Evolutionary conservation across 2,888 invertebrate genomes (phyloP), one percentile per base, ranked within the genome.

Genomic region (Chrysolina oricalcia): DNA sequence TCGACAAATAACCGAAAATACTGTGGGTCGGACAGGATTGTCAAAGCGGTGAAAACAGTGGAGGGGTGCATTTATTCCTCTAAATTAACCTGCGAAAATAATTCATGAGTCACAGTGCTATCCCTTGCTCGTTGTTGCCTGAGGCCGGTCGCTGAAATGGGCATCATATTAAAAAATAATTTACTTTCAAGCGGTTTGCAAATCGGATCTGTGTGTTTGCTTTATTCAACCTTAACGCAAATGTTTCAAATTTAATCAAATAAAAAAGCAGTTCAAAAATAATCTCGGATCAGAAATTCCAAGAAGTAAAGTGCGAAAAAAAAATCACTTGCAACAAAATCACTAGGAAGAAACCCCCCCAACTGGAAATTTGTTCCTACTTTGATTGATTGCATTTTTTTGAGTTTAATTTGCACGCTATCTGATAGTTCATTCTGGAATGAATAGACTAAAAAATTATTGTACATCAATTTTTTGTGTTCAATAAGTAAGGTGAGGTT

Each of bases 91-190:
- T 21, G 21, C 53, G 21, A 21, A 53, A 53, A 53, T 53, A 53
- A 53, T 53, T 53, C 13, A 53, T 21, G 53, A 53, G 19, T 19
- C 53, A 21, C 53, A 53, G 53, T 53, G 53, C 53, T 53, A 53
- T 53, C 19, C 53, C 53, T 21, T 53, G 53, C 21, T 53, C 10
- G 3, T 13, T 53, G 21, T 6, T 53, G 13, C 53, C 53, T 19
- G 13, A 11, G 21, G 53, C 53, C 21, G 53, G 19, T 21, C 43
- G 13, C 13, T 48, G 17, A 48, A 48, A 53, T 21, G 53, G 9
- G 53, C 21, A 21, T 53, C 9, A 21, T 53, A 21, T 53, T 21
- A 13, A 53, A 53, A 21, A 50, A 21, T 53, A 0, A 21, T 53
- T 53, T 13, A 23, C 5, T 23, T 53, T 11, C 5, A 53, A 1